Conservation (phyloP, 35 echinoderm and acorn worm species). For the Eucidaris tribuloides region DNA sequence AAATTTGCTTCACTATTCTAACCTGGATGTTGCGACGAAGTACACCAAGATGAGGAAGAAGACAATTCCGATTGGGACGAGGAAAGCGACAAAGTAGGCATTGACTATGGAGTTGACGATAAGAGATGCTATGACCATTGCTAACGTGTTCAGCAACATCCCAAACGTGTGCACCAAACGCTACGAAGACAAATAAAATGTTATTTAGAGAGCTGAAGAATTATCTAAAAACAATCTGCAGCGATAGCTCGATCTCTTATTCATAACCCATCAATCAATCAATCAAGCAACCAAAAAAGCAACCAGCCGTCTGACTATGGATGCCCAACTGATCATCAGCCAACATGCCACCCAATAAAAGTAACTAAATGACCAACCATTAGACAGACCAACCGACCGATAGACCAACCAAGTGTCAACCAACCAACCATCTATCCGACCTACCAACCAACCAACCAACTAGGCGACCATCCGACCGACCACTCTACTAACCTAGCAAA, state of each 20-base stretch:
- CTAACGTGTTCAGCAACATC: conserved; percentile 20
- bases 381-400: too few species aligned
- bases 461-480: too few species aligned
- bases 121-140: conserved; percentile 11
- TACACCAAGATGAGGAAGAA: conserved; percentile 59
- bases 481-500: too few species aligned
- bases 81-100: conserved; percentile 37
- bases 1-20: too few species aligned
- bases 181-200: conserved; percentile 6
- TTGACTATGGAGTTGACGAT: conserved; percentile 56
- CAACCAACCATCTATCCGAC: too few species aligned
- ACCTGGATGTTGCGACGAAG: conserved; percentile 76
- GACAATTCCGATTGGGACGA: conserved; percentile 26
- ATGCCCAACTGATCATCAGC: too few species aligned
- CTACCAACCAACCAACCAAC: too few species aligned
- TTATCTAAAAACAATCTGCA: neutral
- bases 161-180: conserved; percentile 35
- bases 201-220: neutral
- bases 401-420: too few species aligned
- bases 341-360: too few species aligned
- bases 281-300: neutral
- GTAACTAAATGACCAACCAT: too few species aligned
- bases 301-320: too few species aligned
- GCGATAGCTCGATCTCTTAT: neutral
- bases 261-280: neutral